Base-by-base conservation (phyloP, 2,797 vertebrate genomes). In the Pipistrellus pipistrellus region DNA sequence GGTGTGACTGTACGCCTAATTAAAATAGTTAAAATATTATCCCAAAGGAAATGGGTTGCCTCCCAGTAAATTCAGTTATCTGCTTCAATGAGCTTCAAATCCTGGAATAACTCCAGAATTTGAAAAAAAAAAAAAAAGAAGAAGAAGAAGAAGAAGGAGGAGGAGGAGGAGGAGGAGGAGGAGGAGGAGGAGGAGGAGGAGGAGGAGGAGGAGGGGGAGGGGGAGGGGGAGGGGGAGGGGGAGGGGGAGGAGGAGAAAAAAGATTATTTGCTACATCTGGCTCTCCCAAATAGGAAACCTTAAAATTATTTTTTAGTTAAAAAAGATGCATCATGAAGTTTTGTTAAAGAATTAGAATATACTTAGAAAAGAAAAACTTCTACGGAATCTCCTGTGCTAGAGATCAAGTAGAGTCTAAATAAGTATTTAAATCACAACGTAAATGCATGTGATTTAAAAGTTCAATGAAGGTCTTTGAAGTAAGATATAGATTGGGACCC, bases 271-370 rank as follows among this genome's bases (percentile, higher is more conserved):
- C 55, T 83, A 57, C 76, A 91, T 85, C 55, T 85, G 75, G 68
- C 71, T 59, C 71, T 92, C 62, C 38, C 62, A 7, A 73, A 88
- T 83, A 92, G 64, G 77, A 96, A 96, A 85, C 35, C n/a, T 97
- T 35, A 85, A 85, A 90, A 95, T 85, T 86, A 93, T 66, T 48
- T 89, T 38, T 68, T 76, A 72, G 53, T 77, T 81, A 72, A 69
- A 64, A 83, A 91, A 88, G 77, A 77, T 66, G n/a, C 48, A 72
- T 66, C 30, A 76, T 76, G 62, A 69, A 41, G 30, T 55, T 64
- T 38, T 48, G 51, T 83, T 72, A 86, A 85, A 86, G 21, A 57
- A 85, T 32, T 41, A n/a, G 38, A 75, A 77, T 62, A 23, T n/a
- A 64, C 32, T 90, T 80, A 77, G 35, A 62, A 53, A 72, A 82